A percentile compares a stretch with the other conserved stretches of the same genome.
phyloP scores from a whole-genome alignment of 2,797 vertebrate genomes.

The Anisognathus igniventris region DNA sequence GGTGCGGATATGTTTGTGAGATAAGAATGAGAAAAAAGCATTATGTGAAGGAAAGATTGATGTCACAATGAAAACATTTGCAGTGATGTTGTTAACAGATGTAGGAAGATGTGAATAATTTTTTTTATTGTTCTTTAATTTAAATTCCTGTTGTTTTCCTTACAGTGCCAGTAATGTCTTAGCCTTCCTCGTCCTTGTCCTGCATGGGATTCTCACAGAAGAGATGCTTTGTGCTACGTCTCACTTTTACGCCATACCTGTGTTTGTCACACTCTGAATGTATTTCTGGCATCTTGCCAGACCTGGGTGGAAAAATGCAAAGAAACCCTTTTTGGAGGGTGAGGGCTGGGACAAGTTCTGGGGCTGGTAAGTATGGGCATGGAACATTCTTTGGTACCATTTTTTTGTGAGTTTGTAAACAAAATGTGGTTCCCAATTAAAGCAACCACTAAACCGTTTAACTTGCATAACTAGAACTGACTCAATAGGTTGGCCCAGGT shows the following conservation, averaged over 20 bases:
- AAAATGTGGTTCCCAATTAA: slow-evolving; percentile 43
- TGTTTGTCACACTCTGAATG: neutral
- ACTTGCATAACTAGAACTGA: slow-evolving; percentile 47
- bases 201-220: neutral
- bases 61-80: slow-evolving; percentile 40
- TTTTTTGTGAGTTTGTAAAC: slow-evolving; percentile 35
- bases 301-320: neutral
- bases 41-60: slow-evolving; percentile 14
- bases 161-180: slow-evolving; percentile 6
- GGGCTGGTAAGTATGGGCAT: neutral
- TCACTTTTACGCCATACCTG: neutral
- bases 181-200: neutral
- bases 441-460: slow-evolving; percentile 53
- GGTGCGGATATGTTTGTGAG: neutral
- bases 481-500: slow-evolving; percentile 45
- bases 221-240: neutral
- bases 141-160: slow-evolving; percentile 39
- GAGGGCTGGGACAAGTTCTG: neutral
- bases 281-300: neutral
- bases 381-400: slow-evolving; percentile 2
- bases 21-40: slow-evolving; percentile 22
- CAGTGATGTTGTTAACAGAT: slow-evolving; percentile 46
- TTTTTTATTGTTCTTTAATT: slow-evolving; percentile 13
- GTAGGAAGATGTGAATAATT: slow-evolving; percentile 30
- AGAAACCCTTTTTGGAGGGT: neutral